A percentile compares a stretch with the other conserved stretches of the same genome.
These are phyloP conservation scores for Zophobas atratus DNA, from an alignment of 1,140 invertebrate species.

Conservation along the genomic window DNA sequence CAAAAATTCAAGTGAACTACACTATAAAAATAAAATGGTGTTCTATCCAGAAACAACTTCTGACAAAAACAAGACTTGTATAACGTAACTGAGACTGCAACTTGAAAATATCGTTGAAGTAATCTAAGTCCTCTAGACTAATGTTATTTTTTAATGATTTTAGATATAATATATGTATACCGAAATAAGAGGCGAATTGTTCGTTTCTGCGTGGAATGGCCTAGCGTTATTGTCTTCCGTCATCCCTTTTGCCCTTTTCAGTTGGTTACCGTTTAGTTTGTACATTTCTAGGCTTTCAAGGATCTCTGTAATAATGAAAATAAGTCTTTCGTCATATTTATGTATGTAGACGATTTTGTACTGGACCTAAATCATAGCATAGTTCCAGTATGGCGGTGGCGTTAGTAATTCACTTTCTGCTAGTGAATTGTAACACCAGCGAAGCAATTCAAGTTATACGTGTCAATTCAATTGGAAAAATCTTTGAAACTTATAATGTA, in stretches of 20 bases:
- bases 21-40: too few species aligned
- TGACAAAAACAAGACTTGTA: too few species aligned
- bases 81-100: too few species aligned
- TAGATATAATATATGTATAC: too few species aligned
- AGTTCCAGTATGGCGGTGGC: constrained; percentile 52
- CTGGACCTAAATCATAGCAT: constrained; percentile 57
- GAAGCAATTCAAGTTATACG: constrained; percentile 55
- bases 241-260: constrained; percentile 27
- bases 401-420: constrained; percentile 38
- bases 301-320: constrained; percentile 65
- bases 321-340: constrained; percentile 65
- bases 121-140: too few species aligned
- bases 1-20: too few species aligned
- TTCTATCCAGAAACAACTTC: too few species aligned
- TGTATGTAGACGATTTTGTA: constrained; percentile 65
- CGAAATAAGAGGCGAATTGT: too few species aligned
- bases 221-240: constrained; percentile 49
- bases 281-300: constrained; percentile 65
- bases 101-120: too few species aligned
- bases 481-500: constrained; percentile 52
- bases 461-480: constrained; percentile 61
- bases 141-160: too few species aligned
- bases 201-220: too few species aligned
- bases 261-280: constrained; percentile 47
- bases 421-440: constrained; percentile 50